Conservation (phyloP, 2,113 vertebrate genomes). For the Artemisiospiza belli region DNA sequence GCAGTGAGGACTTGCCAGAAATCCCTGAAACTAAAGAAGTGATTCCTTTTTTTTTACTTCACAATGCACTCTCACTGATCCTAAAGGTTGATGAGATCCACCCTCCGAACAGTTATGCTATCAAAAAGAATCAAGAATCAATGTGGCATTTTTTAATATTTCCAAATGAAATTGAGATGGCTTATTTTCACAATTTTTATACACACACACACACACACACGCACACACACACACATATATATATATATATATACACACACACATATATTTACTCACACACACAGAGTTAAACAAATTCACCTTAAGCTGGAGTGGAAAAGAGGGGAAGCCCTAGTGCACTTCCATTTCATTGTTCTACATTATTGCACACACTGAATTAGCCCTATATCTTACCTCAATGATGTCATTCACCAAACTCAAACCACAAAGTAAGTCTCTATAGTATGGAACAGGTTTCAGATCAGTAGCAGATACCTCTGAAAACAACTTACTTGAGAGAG, state of each 20-base stretch:
- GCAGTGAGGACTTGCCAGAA: neutral
- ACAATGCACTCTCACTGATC: neutral
- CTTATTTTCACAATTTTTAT: neutral
- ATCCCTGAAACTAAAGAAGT: neutral
- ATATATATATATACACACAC: neutral
- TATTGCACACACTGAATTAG: neutral
- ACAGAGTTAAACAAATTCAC: neutral
- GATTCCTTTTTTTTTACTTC: neutral
- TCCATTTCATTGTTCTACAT: neutral
- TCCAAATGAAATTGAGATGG: neutral
- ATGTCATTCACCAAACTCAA: neutral
- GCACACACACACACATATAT: neutral
- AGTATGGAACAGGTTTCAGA: neutral
- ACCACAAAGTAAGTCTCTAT: neutral
- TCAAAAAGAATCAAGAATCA: neutral
- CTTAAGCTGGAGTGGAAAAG: neutral
- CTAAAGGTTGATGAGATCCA: neutral
- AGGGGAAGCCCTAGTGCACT: neutral
- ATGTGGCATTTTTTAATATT: neutral
- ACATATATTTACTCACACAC: neutral
- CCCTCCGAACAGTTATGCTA: accelerated
- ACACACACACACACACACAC: neutral
- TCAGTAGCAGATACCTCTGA: neutral
- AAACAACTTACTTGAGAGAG: neutral
- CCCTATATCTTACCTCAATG: neutral